Conservation (phyloP, 2,797 vertebrate genomes). For the Spea hammondii region DNA sequence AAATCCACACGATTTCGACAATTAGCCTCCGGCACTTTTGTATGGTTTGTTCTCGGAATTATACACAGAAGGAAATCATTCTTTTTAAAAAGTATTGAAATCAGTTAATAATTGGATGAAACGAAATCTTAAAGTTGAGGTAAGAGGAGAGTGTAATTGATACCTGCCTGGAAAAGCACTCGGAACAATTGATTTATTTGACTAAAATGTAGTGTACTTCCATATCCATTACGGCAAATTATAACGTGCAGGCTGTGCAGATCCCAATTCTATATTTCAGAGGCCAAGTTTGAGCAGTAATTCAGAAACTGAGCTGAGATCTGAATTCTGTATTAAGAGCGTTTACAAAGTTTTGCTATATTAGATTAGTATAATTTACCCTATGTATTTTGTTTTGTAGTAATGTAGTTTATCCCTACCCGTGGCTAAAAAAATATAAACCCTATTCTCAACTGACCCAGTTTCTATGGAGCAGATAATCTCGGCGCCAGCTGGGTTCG, state of each 20-base stretch:
- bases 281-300: conserved; percentile 15
- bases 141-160: conserved; percentile 41
- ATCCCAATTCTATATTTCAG: conserved; percentile 16
- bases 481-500: too few relatives aligned
- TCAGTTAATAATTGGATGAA: conserved; percentile 46
- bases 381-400: too few relatives aligned
- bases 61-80: conserved; percentile 16
- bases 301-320: neutral
- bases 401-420: too few relatives aligned
- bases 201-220: conserved; percentile 35
- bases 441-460: too few relatives aligned
- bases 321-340: neutral
- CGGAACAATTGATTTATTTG: conserved; percentile 49
- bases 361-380: too few relatives aligned
- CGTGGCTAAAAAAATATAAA: too few relatives aligned
- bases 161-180: conserved; percentile 48
- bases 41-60: conserved; percentile 30
- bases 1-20: conserved; percentile 21
- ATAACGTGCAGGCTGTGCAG: conserved; percentile 26
- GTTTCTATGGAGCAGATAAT: too few relatives aligned
- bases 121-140: conserved; percentile 32
- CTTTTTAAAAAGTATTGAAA: conserved; percentile 33
- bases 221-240: conserved; percentile 46
- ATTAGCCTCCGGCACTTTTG: conserved; percentile 25
- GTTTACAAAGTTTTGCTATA: too few relatives aligned